phyloP scores from a whole-genome alignment of 2,113 vertebrate species.

The Brevimyrus niger region DNA sequence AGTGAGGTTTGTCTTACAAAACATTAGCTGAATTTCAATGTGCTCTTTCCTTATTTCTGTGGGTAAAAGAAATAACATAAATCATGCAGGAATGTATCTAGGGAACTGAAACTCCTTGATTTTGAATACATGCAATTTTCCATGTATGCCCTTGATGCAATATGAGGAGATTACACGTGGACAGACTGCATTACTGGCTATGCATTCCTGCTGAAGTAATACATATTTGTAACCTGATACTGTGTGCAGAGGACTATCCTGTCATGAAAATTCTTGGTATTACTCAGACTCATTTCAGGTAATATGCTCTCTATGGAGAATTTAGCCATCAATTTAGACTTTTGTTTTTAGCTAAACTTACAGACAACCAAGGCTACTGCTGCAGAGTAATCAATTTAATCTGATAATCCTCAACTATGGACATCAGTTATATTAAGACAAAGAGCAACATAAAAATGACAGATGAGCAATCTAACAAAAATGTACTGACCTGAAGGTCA shows the following conservation, averaged over 20 bases:
- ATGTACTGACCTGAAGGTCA: neutral
- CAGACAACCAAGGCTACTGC: neutral
- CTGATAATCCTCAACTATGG: neutral
- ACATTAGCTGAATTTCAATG: constrained; percentile 10
- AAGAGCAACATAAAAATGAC: neutral
- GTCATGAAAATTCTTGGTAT: neutral
- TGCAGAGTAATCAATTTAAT: neutral
- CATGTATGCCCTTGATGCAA: neutral
- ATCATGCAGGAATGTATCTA: constrained; percentile 8
- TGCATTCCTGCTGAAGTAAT: neutral
- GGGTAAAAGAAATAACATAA: neutral
- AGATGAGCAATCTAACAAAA: neutral
- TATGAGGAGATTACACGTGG: neutral
- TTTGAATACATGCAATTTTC: neutral
- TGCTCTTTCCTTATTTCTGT: neutral
- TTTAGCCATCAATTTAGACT: neutral
- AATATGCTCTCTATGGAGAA: neutral
- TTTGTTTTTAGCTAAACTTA: neutral
- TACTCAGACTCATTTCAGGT: neutral
- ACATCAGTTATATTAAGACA: neutral
- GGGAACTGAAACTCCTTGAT: neutral
- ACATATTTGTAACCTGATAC: neutral
- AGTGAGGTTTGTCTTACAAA: neutral
- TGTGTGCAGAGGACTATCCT: neutral
- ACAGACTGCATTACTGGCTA: neutral